Base-by-base conservation (phyloP, 2,888 invertebrate species). In the Drosophila borealis region DNA sequence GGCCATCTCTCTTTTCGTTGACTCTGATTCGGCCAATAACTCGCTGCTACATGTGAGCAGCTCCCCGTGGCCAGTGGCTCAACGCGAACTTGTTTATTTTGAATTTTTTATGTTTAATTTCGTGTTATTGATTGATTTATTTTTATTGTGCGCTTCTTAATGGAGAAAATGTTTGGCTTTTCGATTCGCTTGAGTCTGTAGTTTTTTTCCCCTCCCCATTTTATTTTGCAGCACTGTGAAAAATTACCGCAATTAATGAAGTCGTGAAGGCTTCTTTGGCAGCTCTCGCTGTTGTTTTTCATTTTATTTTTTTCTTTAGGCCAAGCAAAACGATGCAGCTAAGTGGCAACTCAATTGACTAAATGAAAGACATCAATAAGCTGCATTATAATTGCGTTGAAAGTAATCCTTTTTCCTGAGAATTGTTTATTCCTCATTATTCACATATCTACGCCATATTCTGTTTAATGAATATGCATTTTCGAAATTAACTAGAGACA, bases 71-170 rank as follows among this genome's bases (percentile, higher is more conserved):
- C 64, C 75, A 61, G 42, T 49, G 61, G 59, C 59, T 67, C 65
- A 57, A 46, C 54, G 71, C 71, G 67, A 88, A 79, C 88, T 79
- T 80, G 79, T 78, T 71, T 80, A 79, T 86, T 88, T 78, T 70
- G 61, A 72, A 68, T 79, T 80, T 74, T 78, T 82, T 80, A 79
- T 86, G 84, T 84, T 86, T 78, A 84, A 88, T 85, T 85, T 84
- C 73, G 71, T 81, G 83, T 73, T 82, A 85, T 76, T 89, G 90
- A 90, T 90, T 88, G 90, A 90, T 90, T 90, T 90, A 89, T 90
- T 86, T 86, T 86, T 77, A 81, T 83, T 78, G 78, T 78, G 51
- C 53, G 72, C 80, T 64, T 67, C 73, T 74, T 72, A 89, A 84
- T 89, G 89, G 71, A 54, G 71, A 73, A 87, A 83, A 83, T 72